phyloP scores from a whole-genome alignment of 2,797 vertebrate genomes.

The Chelon auratus region DNA sequence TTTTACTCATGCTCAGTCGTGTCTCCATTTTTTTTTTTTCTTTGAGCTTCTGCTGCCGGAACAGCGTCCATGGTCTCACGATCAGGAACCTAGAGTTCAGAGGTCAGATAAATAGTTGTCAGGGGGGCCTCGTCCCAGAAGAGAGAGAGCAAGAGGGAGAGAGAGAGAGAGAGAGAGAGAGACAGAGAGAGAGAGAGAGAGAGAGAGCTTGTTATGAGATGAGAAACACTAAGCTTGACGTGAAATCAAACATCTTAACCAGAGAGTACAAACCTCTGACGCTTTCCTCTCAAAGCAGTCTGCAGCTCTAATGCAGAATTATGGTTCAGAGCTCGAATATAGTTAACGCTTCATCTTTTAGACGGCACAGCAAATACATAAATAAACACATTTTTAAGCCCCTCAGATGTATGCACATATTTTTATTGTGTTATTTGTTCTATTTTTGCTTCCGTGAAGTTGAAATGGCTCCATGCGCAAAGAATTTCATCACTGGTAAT shows the following conservation, averaged over 20 bases:
- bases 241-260: constrained; percentile 13
- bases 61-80: constrained; percentile 35
- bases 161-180: neutral
- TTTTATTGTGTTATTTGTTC: too few relatives aligned
- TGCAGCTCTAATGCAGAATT: neutral
- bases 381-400: too few relatives aligned
- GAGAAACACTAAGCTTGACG: constrained; percentile 40
- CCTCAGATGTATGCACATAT: too few relatives aligned
- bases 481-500: too few relatives aligned
- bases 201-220: constrained; percentile 28
- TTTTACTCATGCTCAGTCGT: neutral
- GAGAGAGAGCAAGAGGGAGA: constrained; percentile 6
- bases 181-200: neutral
- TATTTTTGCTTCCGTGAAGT: too few relatives aligned
- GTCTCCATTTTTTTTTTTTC: neutral
- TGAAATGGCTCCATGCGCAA: too few relatives aligned
- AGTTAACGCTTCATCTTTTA: too few relatives aligned
- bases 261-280: neutral
- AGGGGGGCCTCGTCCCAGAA: constrained; percentile 60
- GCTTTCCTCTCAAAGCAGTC: neutral
- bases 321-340: neutral
- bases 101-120: constrained; percentile 79
- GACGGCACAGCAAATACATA: too few relatives aligned
- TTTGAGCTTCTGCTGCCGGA: constrained; percentile 19
- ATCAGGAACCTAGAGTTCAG: constrained; percentile 60